Base-by-base conservation (phyloP, 1,140 invertebrate species). In the Leucophenga varia region DNA sequence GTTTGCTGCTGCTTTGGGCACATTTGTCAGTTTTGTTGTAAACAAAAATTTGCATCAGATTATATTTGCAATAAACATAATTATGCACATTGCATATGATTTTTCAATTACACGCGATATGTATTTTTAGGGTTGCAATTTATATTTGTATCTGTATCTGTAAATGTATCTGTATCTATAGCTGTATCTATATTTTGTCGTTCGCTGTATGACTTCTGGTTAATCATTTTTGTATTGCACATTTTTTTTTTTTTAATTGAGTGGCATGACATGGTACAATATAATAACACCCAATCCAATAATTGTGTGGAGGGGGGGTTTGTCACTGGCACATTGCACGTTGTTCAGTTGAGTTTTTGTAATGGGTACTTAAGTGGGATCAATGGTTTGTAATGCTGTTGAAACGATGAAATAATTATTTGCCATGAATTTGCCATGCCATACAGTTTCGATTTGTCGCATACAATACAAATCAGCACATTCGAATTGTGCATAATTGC, bases 101-200 rank as follows among this genome's bases (percentile, higher is more conserved):
- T 69, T 69, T 69, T 69, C 64, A 69, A 69, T 69, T 64, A 69
- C 69, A 69, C 64, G 65, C 63, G n/a, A n/a, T n/a, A n/a, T n/a
- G n/a, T n/a, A n/a, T n/a, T n/a, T n/a, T n/a, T n/a, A n/a, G n/a
- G n/a, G n/a, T n/a, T n/a, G n/a, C n/a, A n/a, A n/a, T n/a, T n/a
- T n/a, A n/a, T n/a, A n/a, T n/a, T n/a, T n/a, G n/a, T n/a, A n/a
- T n/a, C n/a, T n/a, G n/a, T n/a, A n/a, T n/a, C n/a, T n/a, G n/a
- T n/a, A n/a, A n/a, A n/a, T n/a, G n/a, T n/a, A n/a, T n/a, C n/a
- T n/a, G n/a, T n/a, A n/a, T n/a, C n/a, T n/a, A n/a, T n/a, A n/a
- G n/a, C n/a, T n/a, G n/a, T n/a, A n/a, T n/a, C n/a, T n/a, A n/a
- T n/a, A n/a, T n/a, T n/a, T n/a, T n/a, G n/a, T n/a, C n/a, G n/a